A percentile compares a stretch with the other conserved stretches of the same genome.
Conservation (phyloP, 2,797 vertebrate species). For the Dermochelys coriacea region DNA sequence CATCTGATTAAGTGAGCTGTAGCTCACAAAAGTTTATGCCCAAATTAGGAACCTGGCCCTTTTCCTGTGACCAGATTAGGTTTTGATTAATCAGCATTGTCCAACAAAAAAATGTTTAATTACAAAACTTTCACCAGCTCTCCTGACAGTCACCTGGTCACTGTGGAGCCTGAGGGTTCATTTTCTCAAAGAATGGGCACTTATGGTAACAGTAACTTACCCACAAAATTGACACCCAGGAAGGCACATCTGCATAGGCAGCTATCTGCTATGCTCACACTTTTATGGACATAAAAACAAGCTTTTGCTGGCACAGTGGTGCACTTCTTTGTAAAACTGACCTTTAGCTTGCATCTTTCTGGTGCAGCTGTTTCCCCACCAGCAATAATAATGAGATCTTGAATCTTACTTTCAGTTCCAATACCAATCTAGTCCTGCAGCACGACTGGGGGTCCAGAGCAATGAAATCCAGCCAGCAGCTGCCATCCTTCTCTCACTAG, state of each 20-base stretch:
- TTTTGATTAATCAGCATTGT: not conserved
- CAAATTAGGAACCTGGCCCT: not conserved
- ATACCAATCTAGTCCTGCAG: not conserved
- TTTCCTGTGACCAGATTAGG: not conserved
- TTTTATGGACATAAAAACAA: not conserved
- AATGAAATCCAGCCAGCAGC: accelerated
- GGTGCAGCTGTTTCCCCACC: not conserved
- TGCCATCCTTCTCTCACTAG: not conserved
- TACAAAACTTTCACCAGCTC: not conserved
- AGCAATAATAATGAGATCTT: not conserved
- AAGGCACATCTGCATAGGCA: not conserved
- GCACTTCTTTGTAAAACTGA: not conserved
- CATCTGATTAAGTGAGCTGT: too few relatives aligned
- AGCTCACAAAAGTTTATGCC: too few relatives aligned
- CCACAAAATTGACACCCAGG: not conserved
- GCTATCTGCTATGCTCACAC: not conserved
- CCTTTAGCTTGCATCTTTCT: not conserved
- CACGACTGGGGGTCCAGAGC: not conserved
- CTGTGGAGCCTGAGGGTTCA: not conserved
- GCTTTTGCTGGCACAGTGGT: not conserved
- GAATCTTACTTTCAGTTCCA: constrained; percentile 30
- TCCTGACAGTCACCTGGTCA: not conserved
- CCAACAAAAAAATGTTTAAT: not conserved
- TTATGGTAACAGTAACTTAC: not conserved
- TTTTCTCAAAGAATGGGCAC: not conserved